Base-by-base conservation (phyloP, 2,888 invertebrate genomes). In the Tinea trinotella region DNA sequence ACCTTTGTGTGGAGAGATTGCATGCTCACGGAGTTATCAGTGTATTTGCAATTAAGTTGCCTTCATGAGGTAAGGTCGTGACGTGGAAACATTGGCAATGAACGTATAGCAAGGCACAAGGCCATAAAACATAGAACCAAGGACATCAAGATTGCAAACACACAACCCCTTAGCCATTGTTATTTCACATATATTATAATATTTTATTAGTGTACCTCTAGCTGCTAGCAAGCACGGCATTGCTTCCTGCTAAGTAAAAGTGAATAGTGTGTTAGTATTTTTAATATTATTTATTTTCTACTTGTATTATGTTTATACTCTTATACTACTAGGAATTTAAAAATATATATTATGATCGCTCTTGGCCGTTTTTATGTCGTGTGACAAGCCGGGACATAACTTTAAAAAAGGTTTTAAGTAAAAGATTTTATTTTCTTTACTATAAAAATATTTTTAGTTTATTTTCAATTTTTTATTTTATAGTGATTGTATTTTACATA, bases 81-180 rank as follows among this genome's bases (percentile, higher is more conserved):
- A 40, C 40, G 40, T 40, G 40, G 40, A 4, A 40, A 40, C 40
- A 40, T 40, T 40, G 40, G 40, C 40, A 40, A 40, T 40, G 40
- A 40, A 40, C 40, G 40, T 15, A n/a, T 7, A n/a, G 6, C 24
- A 24, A n/a, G 6, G 4, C 13, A 40, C 13, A 40, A 40, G 40
- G 40, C 40, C 40, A 40, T 40, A 40, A 40, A 40, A 40, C 30
- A 30, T 30, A 7, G 35, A 35, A 35, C 35, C 40, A 40, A 40
- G 40, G 40, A 12, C 40, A 40, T 40, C 40, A 15, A 12, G 40
- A 40, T 40, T 40, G 12, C 40, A 12, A 40, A 40, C 40, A 40
- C 40, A 40, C 40, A 40, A 40, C 40, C 40, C 40, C 30, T 22
- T 7, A 30, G 30, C 30, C 40, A 40, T 40, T 40, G 40, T 15